Evolutionary conservation across 2,888 invertebrate species (phyloP).

Genomic region (Acanthopleura granulata): DNA sequence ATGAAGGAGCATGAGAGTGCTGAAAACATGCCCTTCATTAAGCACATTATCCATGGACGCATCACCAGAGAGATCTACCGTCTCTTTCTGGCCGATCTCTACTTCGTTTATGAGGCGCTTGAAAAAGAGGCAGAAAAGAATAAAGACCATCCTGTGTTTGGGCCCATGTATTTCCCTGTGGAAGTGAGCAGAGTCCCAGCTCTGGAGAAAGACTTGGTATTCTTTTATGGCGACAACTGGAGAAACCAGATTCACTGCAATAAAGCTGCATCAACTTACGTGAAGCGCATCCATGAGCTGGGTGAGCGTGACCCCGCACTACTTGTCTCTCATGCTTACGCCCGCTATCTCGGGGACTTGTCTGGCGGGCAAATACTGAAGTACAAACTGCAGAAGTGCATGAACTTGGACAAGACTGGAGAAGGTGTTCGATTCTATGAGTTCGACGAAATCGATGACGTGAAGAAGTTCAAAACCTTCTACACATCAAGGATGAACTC

Average conservation of each 20-base stretch:
- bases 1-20: conserved; percentile 29
- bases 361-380: conserved; percentile 49
- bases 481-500: conserved; percentile 31
- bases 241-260: conserved; percentile 24
- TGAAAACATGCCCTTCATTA: conserved; percentile 28
- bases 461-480: conserved; percentile 29
- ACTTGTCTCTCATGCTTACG: conserved; percentile 39
- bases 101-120: conserved; percentile 39
- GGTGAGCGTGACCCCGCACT: conserved; percentile 30
- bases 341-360: conserved; percentile 45
- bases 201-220: conserved; percentile 39
- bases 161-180: conserved; percentile 25
- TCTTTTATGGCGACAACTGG: conserved; percentile 41
- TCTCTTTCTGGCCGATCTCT: conserved; percentile 38
- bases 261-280: conserved; percentile 31
- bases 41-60: conserved; percentile 25
- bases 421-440: conserved; percentile 30
- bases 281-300: conserved; percentile 32
- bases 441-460: conserved; percentile 28
- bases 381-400: conserved; percentile 25
- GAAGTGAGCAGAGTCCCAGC: conserved; percentile 32
- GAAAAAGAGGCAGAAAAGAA: conserved; percentile 33
- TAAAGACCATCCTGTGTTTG: conserved; percentile 28
- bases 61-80: conserved; percentile 27
- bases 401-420: conserved; percentile 19